Conservation (phyloP, 1,140 invertebrate genomes). For the Zelostemma sp. region DNA sequence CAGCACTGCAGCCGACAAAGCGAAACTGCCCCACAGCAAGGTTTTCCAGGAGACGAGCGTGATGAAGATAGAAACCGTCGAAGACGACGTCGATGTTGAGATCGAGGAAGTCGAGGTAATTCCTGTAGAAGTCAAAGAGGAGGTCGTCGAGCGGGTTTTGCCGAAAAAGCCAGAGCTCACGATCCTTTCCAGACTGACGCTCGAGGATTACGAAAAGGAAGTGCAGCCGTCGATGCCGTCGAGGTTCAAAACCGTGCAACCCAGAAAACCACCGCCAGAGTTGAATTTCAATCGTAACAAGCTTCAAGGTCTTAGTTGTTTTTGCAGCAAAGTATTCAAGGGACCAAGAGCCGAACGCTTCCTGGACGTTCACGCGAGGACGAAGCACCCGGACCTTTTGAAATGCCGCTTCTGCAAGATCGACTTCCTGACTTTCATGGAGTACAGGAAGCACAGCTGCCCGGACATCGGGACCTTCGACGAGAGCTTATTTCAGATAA, state of each 20-base stretch:
- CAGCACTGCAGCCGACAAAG: no score
- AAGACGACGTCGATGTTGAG: constrained; percentile 59
- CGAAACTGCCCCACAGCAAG: no score
- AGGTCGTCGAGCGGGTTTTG: not conserved
- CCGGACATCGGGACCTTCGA: constrained; percentile 28
- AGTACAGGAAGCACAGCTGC: constrained; percentile 50
- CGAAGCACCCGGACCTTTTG: constrained; percentile 35
- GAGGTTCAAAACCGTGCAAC: constrained; percentile 1
- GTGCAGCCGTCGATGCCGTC: no score
- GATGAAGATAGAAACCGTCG: constrained; percentile 46
- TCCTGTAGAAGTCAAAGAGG: not conserved
- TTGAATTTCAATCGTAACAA: not conserved
- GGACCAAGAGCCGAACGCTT: constrained; percentile 24
- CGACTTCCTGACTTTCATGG: constrained; percentile 24
- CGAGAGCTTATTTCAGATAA: constrained; percentile 31
- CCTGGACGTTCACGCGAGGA: constrained; percentile 43
- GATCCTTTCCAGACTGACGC: not conserved
- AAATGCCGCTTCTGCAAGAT: constrained; percentile 54
- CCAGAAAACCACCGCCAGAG: not conserved
- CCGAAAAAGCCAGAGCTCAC: not conserved
- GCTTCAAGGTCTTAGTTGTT: constrained; percentile 18
- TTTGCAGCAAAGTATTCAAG: constrained; percentile 49
- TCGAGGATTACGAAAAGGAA: not conserved
- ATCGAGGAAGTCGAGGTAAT: constrained; percentile 49
- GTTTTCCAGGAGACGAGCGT: constrained; percentile 36